A percentile compares a stretch with the other conserved stretches of the same genome.
phyloP scores from a whole-genome alignment of 2,797 vertebrate genomes.

The Chaenodraco wilsoni region DNA sequence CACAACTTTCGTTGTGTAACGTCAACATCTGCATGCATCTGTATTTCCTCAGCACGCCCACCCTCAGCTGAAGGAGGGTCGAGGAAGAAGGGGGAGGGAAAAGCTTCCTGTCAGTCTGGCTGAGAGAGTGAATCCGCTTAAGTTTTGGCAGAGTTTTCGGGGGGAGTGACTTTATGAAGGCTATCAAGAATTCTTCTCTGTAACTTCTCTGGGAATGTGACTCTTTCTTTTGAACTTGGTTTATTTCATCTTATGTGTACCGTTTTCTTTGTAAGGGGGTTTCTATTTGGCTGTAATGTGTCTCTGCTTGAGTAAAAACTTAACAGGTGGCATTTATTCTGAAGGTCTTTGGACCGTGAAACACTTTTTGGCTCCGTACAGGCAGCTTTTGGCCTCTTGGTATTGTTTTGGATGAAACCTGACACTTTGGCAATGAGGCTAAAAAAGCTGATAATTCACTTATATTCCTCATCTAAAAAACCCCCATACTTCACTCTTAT shows the following conservation, averaged over 20 bases:
- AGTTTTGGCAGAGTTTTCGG: conserved; percentile 31
- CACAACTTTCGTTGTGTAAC: conserved; percentile 62
- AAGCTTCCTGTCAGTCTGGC: conserved; percentile 67
- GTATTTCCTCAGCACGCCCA: conserved; percentile 66
- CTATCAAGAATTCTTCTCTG: conserved; percentile 3
- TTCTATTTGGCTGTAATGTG: background rate
- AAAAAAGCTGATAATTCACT: conserved; percentile 2
- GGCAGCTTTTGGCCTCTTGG: conserved; percentile 15
- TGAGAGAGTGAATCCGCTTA: conserved; percentile 43
- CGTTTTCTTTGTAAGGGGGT: background rate
- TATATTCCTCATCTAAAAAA: background rate
- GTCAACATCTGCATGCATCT: conserved; percentile 65
- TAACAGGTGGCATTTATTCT: background rate
- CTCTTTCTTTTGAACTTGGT: conserved; percentile 1
- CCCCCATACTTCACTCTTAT: no score
- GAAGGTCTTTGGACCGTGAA: conserved; percentile 3
- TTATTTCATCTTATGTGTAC: conserved; percentile 16
- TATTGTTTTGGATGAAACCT: conserved; percentile 27
- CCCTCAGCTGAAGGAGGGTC: conserved; percentile 50
- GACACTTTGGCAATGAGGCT: conserved; percentile 1
- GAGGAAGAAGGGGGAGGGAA: conserved; percentile 54
- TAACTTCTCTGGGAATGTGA: conserved; percentile 40
- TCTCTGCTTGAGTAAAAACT: conserved; percentile 11
- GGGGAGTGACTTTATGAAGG: background rate
- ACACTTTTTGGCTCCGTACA: conserved; percentile 12